Evolutionary conservation across 2,113 vertebrate genomes (phyloP), one percentile per base, ranked within the genome.

Genomic region (Coreoperca whiteheadi): DNA sequence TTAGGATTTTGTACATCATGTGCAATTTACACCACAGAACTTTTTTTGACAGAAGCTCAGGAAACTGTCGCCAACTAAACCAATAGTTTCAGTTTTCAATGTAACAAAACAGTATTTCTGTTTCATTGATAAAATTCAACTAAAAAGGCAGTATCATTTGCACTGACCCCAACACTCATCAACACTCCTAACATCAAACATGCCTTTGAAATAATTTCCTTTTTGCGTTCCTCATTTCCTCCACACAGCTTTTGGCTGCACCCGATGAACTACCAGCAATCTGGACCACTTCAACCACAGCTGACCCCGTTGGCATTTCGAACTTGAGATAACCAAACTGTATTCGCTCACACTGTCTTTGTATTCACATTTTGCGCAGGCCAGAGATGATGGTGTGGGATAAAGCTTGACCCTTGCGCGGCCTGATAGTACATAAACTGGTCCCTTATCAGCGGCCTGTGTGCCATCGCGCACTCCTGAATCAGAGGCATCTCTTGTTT

Each of bases 401-500:
- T 89, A 89, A 88, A 87, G 68, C 50, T 70, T 77, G 84, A 93
- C 84, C 88, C 88, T 89, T 76, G 64, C 66, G 6, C 69, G 79
- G 53, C 75, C 82, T 54, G 83, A 88, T 87, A 88, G 79, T 78
- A 67, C 77, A 71, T 69, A 81, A 91, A 85, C 83, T 51, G 59
- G 54, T 75, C 32, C 53, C 88, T 92, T 92, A 92, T 92, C 88
- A 53, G 81, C 12, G 4, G 76, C 84, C 81, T 61, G 51, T 64
- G 78, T 5, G 50, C 74, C 61, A 56, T 21, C 20, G 69, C 87
- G 81, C 48, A 37, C 75, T 68, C 73, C 61, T 30, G 80, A 88
- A 91, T 88, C 86, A 85, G 75, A 92, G 70, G 64, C 77, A 81
- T 88, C 87, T 80, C 84, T 83, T 82, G 87, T 85, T 89, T 79